phyloP scores from a whole-genome alignment of 37 sponge, comb jelly and placozoan genomes.

The Haliclona indistincta region DNA sequence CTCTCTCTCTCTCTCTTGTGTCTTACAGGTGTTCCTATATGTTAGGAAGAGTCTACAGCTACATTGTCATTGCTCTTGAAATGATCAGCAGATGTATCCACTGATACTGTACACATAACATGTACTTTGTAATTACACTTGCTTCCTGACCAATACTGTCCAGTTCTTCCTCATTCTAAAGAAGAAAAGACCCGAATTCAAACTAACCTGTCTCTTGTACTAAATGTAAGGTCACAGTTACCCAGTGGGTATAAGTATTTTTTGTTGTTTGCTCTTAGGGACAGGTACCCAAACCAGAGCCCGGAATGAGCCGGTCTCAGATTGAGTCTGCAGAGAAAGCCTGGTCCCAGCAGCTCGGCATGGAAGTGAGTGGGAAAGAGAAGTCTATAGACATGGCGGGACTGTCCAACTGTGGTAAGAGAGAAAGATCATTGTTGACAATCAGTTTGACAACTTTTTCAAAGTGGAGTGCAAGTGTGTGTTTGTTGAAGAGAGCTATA shows the following conservation, averaged over 20 bases:
- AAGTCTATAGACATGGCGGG: too few species aligned
- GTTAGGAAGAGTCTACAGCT: slow-evolving; percentile 37
- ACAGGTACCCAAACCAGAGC: slow-evolving; percentile 40
- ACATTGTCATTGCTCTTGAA: slow-evolving; percentile 46
- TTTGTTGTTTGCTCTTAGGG: slow-evolving; percentile 9
- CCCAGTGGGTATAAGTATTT: not conserved
- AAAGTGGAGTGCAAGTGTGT: slow-evolving; percentile 55
- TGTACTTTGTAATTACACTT: too few species aligned
- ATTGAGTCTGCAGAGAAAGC: too few species aligned
- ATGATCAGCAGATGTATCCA: slow-evolving; percentile 62
- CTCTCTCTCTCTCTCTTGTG: not conserved
- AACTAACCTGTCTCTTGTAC: not conserved
- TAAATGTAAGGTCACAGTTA: not conserved
- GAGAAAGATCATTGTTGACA: not conserved
- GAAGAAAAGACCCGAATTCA: not conserved
- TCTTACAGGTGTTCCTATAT: slow-evolving; percentile 55
- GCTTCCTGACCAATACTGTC: too few species aligned
- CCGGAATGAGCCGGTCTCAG: not conserved
- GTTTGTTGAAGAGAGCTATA: slow-evolving; percentile 16
- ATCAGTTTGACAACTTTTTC: not conserved
- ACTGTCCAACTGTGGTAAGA: too few species aligned
- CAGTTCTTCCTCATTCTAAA: not conserved
- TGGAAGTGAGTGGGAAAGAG: too few species aligned
- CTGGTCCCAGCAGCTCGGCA: too few species aligned
- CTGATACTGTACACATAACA: too few species aligned